Evolutionary conservation across 2,888 invertebrate genomes (phyloP), one percentile per base, ranked within the genome.

Genomic region (Cryptus viduatorius): DNA sequence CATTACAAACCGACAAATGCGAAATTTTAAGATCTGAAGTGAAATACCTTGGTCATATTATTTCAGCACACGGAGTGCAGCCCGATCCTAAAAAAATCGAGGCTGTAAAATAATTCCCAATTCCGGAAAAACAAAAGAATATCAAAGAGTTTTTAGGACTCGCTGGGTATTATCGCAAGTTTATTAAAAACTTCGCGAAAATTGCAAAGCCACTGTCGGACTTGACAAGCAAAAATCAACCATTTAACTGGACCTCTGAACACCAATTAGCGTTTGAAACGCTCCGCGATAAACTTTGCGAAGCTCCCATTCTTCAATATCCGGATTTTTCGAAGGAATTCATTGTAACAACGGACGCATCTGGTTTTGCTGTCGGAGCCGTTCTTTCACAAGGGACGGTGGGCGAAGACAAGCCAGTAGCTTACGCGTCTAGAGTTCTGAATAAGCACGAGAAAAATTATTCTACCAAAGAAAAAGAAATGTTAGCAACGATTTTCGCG

Each of bases 31-130:
- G 78, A 7, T 65, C 50, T 2, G 80, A 83, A n/a, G 80, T 80
- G 7, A 19, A 59, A 4, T 83, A 83, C 5, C 24, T 80, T 7
- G 83, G 79, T 12, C 83, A 83, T 31, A 12, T 75, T 12, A 83
- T 83, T 12, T 69, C 68, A 1, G 44, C 56, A 10, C 69, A 79
- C 8, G 83, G 79, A 7, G 14, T 79, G 0, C 79, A 64, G 44
- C 83, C 83, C 0, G 77, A 84, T 37, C 80, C 77, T 0, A 48
- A 44, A 46, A 84, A 84, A 5, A 50, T 84, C 29, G 72, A 71
- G 29, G 77, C 84, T 1, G 67, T 84, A n/a, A 2, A 50, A 37
- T 59, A 67, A 56, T 76, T 76, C n/a, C 24, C 78, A 0, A 2
- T 12, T 10, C 68, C 83, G 0, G 68, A 71, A 16, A 83, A 50